Conservation (phyloP, 2,888 invertebrate genomes). For the Drosophila lacicola region DNA sequence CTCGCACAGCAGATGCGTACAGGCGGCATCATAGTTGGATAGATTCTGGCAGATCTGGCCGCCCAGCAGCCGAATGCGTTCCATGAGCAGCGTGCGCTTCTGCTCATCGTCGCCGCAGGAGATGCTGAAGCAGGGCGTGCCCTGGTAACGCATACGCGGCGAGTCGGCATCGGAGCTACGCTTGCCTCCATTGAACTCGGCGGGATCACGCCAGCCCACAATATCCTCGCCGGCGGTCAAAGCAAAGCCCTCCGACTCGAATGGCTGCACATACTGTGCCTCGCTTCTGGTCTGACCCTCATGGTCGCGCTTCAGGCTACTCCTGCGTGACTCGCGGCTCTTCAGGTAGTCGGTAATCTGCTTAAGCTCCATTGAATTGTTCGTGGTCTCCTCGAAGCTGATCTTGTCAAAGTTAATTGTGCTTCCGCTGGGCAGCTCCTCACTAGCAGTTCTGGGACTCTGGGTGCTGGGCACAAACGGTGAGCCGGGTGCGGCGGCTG, state of each 20-base stretch:
- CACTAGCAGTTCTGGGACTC: constrained; percentile 47
- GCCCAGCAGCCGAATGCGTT: constrained; percentile 72
- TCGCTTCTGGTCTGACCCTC: constrained; percentile 59
- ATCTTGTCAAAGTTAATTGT: constrained; percentile 83
- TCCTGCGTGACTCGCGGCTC: constrained; percentile 77
- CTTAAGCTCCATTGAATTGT: constrained; percentile 77
- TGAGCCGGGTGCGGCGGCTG: constrained; percentile 19
- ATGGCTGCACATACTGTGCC: constrained; percentile 77
- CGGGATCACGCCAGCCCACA: constrained; percentile 90
- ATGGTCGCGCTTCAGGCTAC: constrained; percentile 74
- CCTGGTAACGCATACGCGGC: constrained; percentile 72
- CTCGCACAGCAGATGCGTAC: constrained; percentile 92
- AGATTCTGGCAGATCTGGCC: constrained; percentile 82
- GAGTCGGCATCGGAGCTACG: constrained; percentile 29
- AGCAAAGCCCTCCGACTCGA: constrained; percentile 82
- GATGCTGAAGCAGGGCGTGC: constrained; percentile 83
- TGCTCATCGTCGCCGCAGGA: constrained; percentile 81
- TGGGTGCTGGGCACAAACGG: constrained; percentile 74
- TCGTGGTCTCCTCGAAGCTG: constrained; percentile 79
- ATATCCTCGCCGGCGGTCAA: constrained; percentile 86
- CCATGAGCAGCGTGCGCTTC: constrained; percentile 69
- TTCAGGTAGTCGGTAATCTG: constrained; percentile 83
- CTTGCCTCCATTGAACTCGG: constrained; percentile 74
- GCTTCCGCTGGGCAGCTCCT: constrained; percentile 42
- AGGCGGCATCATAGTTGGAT: constrained; percentile 87